Evolutionary conservation across 2,113 vertebrate genomes (phyloP).

Genomic region (Neogale vison): DNA sequence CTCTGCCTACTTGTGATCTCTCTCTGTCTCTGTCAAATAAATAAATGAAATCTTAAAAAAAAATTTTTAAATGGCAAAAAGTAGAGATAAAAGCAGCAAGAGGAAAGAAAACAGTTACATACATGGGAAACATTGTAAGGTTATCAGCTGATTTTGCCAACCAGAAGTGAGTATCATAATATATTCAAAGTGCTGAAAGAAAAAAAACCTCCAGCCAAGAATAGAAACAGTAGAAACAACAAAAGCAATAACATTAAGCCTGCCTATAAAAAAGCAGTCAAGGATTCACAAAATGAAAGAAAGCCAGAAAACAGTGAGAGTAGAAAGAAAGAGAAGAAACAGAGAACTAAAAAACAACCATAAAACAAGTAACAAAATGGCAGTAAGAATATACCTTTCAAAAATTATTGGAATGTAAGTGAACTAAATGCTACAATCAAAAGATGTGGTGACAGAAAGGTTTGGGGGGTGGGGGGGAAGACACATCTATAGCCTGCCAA

Average conservation of each 20-base stretch:
- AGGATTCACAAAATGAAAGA: background rate
- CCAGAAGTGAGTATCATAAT: background rate
- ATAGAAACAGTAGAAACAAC: background rate
- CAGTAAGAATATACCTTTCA: background rate
- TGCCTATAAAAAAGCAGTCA: background rate
- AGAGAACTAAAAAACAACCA: background rate
- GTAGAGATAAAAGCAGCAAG: background rate
- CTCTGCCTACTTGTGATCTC: too few relatives aligned
- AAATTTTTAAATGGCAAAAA: background rate
- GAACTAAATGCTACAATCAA: background rate
- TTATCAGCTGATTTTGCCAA: background rate
- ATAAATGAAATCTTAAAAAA: too few relatives aligned
- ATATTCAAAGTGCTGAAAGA: background rate
- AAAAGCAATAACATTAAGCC: background rate
- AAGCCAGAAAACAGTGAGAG: background rate
- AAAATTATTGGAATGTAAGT: background rate
- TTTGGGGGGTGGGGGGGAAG: rapidly evolving
- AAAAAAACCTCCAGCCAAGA: background rate
- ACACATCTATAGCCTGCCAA: background rate
- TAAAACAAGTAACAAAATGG: background rate
- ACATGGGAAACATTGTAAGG: background rate
- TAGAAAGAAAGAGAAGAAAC: background rate
- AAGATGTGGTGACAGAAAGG: background rate
- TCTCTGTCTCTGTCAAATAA: too few relatives aligned
- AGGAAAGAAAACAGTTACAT: background rate